These are phyloP conservation scores for Bombus consobrinus DNA, from an alignment of 1,140 invertebrate species.

Conservation along the genomic window DNA sequence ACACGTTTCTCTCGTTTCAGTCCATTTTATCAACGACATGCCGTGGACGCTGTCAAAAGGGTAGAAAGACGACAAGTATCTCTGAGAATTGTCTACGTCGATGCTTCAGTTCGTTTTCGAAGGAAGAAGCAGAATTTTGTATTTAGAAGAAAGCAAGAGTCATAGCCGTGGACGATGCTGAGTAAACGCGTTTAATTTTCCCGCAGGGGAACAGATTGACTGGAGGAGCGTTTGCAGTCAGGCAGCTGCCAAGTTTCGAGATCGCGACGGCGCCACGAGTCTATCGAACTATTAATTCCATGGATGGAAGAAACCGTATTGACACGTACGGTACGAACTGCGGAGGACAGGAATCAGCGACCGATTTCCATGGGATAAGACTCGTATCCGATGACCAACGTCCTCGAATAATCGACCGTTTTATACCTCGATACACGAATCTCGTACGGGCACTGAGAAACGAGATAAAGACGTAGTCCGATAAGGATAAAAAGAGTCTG, in stretches of 20 bases:
- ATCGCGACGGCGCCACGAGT: conserved; percentile 1
- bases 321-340: not conserved
- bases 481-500: not conserved
- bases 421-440: not conserved
- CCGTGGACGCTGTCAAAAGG: no score
- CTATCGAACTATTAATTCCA: conserved; percentile 12
- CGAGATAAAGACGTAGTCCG: not conserved
- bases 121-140: no score
- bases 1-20: no score
- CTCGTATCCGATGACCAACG: not conserved
- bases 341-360: not conserved
- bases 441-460: not conserved
- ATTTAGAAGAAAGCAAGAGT: not conserved
- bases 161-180: not conserved
- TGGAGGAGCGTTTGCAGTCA: not conserved
- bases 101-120: no score
- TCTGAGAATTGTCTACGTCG: no score
- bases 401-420: not conserved
- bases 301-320: not conserved
- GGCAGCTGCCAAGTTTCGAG: conserved; percentile 20
- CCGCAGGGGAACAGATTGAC: not conserved
- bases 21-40: no score
- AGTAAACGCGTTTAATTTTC: conserved; percentile 6
- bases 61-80: no score
- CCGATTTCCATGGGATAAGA: not conserved